A percentile compares a stretch with the other conserved stretches of the same genome.
Evolutionary conservation across 2,888 invertebrate species (phyloP).

Genomic region (Linnaemya vulpina): DNA sequence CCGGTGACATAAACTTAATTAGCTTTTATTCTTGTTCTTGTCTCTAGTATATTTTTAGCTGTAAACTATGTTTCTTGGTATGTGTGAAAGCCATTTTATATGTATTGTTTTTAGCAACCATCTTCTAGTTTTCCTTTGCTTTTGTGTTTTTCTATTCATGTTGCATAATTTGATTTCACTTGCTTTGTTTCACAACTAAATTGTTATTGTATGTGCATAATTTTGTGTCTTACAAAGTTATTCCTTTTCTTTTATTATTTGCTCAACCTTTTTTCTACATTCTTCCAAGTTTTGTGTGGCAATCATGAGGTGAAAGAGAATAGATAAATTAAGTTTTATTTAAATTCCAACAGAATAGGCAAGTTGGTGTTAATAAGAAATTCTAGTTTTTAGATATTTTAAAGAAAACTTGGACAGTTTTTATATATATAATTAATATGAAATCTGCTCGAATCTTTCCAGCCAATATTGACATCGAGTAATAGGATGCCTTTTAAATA

Average conservation of each 20-base stretch:
- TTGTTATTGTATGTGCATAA: constrained; percentile 42
- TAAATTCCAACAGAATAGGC: background rate
- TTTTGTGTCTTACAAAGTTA: constrained; percentile 42
- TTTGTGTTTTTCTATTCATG: constrained; percentile 14
- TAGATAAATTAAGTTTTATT: constrained; percentile 39
- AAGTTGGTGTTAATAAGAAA: background rate
- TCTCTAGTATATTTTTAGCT: constrained; percentile 66
- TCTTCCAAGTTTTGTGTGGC: background rate
- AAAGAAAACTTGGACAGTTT: background rate
- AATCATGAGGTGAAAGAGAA: constrained; percentile 24
- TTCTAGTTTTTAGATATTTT: background rate
- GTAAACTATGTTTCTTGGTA: constrained; percentile 1
- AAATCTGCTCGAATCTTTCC: too few species aligned
- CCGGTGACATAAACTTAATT: constrained; percentile 84
- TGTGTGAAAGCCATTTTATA: constrained; percentile 15
- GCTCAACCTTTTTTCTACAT: background rate
- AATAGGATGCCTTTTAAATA: too few species aligned
- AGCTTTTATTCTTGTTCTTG: constrained; percentile 81
- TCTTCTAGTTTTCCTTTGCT: constrained; percentile 42
- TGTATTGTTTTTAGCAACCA: constrained; percentile 11
- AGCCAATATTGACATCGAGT: too few species aligned
- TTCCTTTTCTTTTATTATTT: constrained; percentile 8
- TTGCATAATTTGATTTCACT: constrained; percentile 56
- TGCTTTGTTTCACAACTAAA: constrained; percentile 48
- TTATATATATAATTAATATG: too few species aligned